Percentiles rank a stretch among this genome's conserved stretches.
Conservation (phyloP, 2,888 invertebrate species). For the Spicauda simplicius region DNA sequence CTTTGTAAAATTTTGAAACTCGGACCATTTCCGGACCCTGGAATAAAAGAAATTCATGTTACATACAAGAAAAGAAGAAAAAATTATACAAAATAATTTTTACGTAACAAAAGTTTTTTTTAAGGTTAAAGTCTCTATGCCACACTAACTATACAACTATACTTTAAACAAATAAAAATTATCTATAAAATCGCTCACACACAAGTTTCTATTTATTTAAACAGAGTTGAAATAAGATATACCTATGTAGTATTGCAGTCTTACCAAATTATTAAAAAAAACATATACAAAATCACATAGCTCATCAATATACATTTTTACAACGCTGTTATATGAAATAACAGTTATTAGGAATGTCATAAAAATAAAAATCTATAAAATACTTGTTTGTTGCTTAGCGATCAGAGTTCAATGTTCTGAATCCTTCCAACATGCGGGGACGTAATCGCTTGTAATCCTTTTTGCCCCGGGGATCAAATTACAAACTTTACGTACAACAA, state of each 20-base stretch:
- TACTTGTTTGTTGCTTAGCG: constrained; percentile 24
- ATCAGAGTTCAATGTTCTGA: constrained; percentile 64
- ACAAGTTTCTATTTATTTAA: too few species aligned
- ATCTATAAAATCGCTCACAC: too few species aligned
- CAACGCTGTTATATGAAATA: background rate
- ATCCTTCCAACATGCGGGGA: constrained; percentile 61
- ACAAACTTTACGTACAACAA: constrained; percentile 34
- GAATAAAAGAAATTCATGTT: constrained; percentile 57
- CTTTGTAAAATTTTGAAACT: constrained; percentile 95
- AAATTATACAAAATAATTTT: background rate
- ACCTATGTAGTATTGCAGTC: too few species aligned
- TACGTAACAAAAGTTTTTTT: too few species aligned
- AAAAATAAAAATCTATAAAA: constrained; percentile 26
- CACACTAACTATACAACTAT: too few species aligned
- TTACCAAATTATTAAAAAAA: background rate
- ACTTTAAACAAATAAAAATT: too few species aligned
- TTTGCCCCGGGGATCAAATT: constrained; percentile 46
- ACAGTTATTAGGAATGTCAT: constrained; percentile 8
- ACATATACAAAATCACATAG: constrained; percentile 3
- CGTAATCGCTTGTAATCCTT: constrained; percentile 71
- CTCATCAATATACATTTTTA: background rate
- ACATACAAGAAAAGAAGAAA: background rate
- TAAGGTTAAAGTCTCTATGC: too few species aligned
- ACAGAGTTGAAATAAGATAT: too few species aligned
- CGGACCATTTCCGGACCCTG: constrained; percentile 95